Conservation (phyloP, 2,888 invertebrate species). For the Amorpha juglandis region DNA sequence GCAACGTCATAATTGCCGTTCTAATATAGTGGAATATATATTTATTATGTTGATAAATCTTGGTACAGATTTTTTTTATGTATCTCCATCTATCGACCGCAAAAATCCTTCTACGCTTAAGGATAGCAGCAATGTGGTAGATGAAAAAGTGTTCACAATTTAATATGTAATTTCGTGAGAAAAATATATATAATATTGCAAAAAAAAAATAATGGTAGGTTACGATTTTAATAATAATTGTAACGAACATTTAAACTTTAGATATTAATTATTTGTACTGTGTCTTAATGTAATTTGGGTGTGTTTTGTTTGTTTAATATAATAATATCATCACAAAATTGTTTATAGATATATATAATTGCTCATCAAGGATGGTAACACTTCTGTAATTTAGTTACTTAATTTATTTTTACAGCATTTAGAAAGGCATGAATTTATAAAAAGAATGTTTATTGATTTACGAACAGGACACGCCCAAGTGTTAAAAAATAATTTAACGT, state of each 20-base stretch:
- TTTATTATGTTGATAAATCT: no score
- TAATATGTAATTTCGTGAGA: slow-evolving; percentile 21
- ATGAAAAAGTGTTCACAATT: slow-evolving; percentile 63
- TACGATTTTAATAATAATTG: slow-evolving; percentile 31
- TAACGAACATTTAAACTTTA: slow-evolving; percentile 54
- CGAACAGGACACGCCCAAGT: slow-evolving; percentile 6
- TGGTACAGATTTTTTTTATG: not conserved
- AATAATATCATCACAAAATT: not conserved
- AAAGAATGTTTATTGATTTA: not conserved
- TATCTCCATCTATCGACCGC: slow-evolving; percentile 28
- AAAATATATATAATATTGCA: not conserved
- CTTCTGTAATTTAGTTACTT: not conserved
- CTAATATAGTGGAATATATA: no score
- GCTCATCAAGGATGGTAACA: not conserved
- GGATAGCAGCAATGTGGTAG: slow-evolving; percentile 63
- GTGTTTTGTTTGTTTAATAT: slow-evolving; percentile 12
- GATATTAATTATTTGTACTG: slow-evolving; percentile 37
- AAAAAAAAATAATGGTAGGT: slow-evolving; percentile 19
- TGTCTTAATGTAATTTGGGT: slow-evolving; percentile 8
- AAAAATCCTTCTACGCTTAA: slow-evolving; percentile 58
- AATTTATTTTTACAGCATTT: not conserved
- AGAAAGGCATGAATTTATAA: not conserved
- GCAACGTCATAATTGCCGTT: no score
- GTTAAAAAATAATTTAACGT: not conserved
- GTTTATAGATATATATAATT: not conserved